Evolutionary conservation across 2,888 invertebrate species (phyloP).

Genomic region (Orthonevra nobilis): DNA sequence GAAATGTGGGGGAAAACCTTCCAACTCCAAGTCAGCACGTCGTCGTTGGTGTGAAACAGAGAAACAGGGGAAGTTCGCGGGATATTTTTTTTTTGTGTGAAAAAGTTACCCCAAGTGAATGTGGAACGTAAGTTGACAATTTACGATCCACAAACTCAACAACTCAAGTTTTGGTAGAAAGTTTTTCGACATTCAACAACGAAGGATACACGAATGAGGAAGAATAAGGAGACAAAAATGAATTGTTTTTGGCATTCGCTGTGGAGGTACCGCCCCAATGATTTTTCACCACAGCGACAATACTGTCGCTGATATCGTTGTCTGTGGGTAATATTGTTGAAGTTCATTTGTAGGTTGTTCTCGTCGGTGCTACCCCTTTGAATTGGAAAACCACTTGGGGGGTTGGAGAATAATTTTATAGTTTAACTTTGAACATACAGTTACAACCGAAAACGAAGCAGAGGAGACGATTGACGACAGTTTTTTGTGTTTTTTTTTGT

Average conservation of each 20-base stretch:
- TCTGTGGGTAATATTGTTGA: not conserved
- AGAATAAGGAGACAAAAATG: constrained; percentile 16
- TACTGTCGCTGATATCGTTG: not conserved
- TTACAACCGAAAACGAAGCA: no score
- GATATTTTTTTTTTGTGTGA: no score
- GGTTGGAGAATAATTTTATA: not conserved
- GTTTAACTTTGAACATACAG: constrained; percentile 7
- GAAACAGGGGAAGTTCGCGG: constrained; percentile 24
- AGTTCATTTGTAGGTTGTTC: constrained; percentile 5
- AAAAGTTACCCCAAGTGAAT: constrained; percentile 36
- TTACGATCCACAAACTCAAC: constrained; percentile 19
- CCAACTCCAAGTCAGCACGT: constrained; percentile 37
- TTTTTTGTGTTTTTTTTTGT: no score
- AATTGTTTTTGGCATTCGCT: constrained; percentile 51
- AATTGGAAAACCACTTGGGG: constrained; percentile 23
- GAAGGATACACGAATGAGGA: not conserved
- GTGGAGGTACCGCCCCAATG: constrained; percentile 79
- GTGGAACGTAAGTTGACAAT: constrained; percentile 43
- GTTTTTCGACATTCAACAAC: not conserved
- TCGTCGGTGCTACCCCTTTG: constrained; percentile 5
- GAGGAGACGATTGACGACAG: no score
- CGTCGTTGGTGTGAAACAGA: not conserved
- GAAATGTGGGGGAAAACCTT: constrained; percentile 4
- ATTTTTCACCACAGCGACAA: constrained; percentile 75
- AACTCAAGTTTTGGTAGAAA: constrained; percentile 20